Evolutionary conservation across 1,140 invertebrate species (phyloP).

Genomic region (Anoplophora glabripennis): DNA sequence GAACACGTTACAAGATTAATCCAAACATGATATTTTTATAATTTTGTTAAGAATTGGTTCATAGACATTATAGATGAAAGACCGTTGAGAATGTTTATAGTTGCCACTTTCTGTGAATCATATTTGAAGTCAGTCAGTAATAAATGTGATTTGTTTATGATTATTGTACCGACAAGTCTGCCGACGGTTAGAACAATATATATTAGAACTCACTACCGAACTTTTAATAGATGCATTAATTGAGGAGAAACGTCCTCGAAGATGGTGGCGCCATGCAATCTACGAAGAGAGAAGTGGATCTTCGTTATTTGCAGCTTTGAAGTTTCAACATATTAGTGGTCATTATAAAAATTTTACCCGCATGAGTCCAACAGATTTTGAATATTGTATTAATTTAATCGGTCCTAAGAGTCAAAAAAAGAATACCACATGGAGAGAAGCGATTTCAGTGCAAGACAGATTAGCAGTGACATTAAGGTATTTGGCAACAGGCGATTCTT

Average conservation of each 20-base stretch:
- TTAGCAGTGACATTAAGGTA: conserved; percentile 37
- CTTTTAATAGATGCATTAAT: too few relatives aligned
- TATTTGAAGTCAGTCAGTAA: too few relatives aligned
- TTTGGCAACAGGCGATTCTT: conserved; percentile 35
- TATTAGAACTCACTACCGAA: too few relatives aligned
- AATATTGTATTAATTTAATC: conserved; percentile 15
- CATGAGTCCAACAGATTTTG: too few relatives aligned
- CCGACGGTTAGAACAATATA: too few relatives aligned
- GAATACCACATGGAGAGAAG: conserved; percentile 33
- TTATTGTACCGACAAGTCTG: too few relatives aligned
- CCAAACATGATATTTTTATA: not conserved
- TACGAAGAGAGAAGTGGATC: conserved; percentile 3
- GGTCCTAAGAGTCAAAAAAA: conserved; percentile 30
- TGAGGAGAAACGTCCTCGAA: conserved; percentile 1
- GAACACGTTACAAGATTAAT: too few relatives aligned
- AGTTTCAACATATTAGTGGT: conserved; percentile 17
- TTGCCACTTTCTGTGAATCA: too few relatives aligned
- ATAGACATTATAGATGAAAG: too few relatives aligned
- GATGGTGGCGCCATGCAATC: conserved; percentile 1
- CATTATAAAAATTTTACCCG: conserved; percentile 21
- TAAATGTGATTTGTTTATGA: too few relatives aligned
- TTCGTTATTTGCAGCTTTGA: not conserved
- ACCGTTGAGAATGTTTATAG: too few relatives aligned
- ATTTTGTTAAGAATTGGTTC: too few relatives aligned
- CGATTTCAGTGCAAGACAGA: conserved; percentile 31